Percentiles rank a stretch among this genome's conserved stretches.
These are phyloP conservation scores for Distichodus sexfasciatus DNA, from an alignment of 2,797 vertebrate genomes.

Conservation along the genomic window DNA sequence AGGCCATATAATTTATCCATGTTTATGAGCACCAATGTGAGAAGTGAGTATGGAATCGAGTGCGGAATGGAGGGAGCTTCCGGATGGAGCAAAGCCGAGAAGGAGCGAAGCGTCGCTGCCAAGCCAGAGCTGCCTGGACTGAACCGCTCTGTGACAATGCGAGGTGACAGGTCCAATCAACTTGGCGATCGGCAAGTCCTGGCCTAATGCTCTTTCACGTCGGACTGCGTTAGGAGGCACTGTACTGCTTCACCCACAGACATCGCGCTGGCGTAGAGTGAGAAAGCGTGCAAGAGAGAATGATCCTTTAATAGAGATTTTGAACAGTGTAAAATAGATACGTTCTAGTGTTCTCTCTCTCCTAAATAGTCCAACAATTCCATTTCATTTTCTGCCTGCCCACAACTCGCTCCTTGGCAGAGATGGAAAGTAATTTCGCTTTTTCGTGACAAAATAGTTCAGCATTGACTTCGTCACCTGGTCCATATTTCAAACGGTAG, in stretches of 20 bases:
- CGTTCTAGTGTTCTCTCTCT: slow-evolving; percentile 37
- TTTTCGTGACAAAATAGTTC: slow-evolving; percentile 59
- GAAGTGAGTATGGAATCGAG: too few relatives aligned
- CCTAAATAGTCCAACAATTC: slow-evolving; percentile 57
- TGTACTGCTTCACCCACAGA: slow-evolving; percentile 49
- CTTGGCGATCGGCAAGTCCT: slow-evolving; percentile 59
- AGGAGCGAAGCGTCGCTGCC: slow-evolving; percentile 44
- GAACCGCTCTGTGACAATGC: slow-evolving; percentile 59
- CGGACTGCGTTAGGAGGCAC: slow-evolving; percentile 63
- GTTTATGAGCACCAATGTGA: slow-evolving; percentile 26
- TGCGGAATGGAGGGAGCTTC: too few relatives aligned
- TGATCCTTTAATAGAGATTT: slow-evolving; percentile 53
- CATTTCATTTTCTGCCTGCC: slow-evolving; percentile 59
- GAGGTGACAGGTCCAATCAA: slow-evolving; percentile 71
- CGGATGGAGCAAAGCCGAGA: background rate
- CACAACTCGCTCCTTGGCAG: slow-evolving; percentile 42
- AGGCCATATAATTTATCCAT: slow-evolving; percentile 16
- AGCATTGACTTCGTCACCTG: slow-evolving; percentile 47
- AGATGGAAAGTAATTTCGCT: slow-evolving; percentile 56
- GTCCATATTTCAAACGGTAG: slow-evolving; percentile 56
- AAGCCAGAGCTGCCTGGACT: slow-evolving; percentile 50
- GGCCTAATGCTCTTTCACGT: slow-evolving; percentile 75
- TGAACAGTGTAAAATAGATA: slow-evolving; percentile 49
- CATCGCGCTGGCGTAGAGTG: slow-evolving; percentile 22
- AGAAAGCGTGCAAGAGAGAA: slow-evolving; percentile 25